These are phyloP conservation scores for Luperina nickerlii DNA, from an alignment of 2,888 invertebrate genomes.

Conservation along the genomic window DNA sequence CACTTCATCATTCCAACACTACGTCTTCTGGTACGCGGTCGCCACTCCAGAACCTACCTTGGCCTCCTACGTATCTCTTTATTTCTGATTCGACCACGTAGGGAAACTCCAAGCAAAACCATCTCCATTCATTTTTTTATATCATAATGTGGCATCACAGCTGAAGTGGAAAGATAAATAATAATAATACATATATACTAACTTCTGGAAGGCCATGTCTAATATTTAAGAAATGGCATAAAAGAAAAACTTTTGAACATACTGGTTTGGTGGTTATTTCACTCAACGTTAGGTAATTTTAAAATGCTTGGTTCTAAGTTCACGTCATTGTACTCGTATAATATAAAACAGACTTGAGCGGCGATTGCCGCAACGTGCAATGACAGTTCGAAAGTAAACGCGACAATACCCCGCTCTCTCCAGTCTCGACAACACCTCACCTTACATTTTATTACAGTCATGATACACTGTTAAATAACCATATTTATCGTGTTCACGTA, in stretches of 20 bases:
- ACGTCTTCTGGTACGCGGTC: too few species aligned
- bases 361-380: conserved; percentile 61
- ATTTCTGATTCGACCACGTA: not conserved
- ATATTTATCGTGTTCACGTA: conserved; percentile 16
- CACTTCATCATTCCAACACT: too few species aligned
- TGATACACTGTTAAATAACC: conserved; percentile 35
- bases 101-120: not conserved
- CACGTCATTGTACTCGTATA: conserved; percentile 11
- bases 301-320: not conserved
- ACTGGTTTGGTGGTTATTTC: too few species aligned
- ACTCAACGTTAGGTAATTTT: not conserved
- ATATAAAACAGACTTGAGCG: conserved; percentile 11
- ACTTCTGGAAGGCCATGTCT: too few species aligned
- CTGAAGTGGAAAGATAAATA: too few species aligned
- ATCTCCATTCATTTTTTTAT: too few species aligned
- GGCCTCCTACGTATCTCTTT: not conserved
- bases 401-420: conserved; percentile 72
- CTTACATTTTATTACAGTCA: conserved; percentile 25
- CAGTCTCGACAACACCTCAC: conserved; percentile 40
- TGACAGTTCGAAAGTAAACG: conserved; percentile 72
- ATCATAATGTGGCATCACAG: too few species aligned
- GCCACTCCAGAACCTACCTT: not conserved
- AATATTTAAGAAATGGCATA: too few species aligned
- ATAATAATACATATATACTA: too few species aligned
- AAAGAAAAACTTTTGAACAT: too few species aligned